phyloP scores from a whole-genome alignment of 2,113 vertebrate genomes.

The Mellivora capensis region DNA sequence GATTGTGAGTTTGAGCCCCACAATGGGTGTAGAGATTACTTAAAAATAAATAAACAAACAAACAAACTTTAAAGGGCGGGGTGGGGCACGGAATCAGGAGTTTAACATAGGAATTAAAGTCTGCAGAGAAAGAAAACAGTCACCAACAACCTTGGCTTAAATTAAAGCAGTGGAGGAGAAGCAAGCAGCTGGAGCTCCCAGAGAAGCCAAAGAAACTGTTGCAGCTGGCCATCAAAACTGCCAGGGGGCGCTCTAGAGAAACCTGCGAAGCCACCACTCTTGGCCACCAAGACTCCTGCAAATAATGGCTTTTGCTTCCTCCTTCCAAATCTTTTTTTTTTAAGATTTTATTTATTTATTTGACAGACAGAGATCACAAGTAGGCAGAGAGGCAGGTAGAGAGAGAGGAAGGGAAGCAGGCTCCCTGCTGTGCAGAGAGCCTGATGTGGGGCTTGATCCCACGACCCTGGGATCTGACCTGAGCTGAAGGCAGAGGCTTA shows the following conservation, averaged over 20 bases:
- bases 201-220: not conserved
- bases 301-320: not conserved
- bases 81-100: not conserved
- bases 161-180: not conserved
- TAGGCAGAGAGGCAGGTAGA: no score
- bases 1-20: not conserved
- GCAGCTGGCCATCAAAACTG: not conserved
- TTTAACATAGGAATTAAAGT: not conserved
- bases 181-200: fast-evolving
- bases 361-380: no score
- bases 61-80: not conserved
- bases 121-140: not conserved
- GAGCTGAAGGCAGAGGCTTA: no score
- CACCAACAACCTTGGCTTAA: not conserved
- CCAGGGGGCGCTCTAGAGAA: not conserved
- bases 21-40: not conserved
- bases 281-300: not conserved
- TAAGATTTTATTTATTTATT: no score
- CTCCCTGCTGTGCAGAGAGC: no score
- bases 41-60: not conserved
- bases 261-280: not conserved
- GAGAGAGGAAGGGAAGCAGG: no score
- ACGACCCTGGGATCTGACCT: no score
- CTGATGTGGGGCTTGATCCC: no score
- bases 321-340: not conserved